These are phyloP conservation scores for Parazoanthus darwini DNA, from an alignment of 92 coral and sea anemone species.

Conservation along the genomic window DNA sequence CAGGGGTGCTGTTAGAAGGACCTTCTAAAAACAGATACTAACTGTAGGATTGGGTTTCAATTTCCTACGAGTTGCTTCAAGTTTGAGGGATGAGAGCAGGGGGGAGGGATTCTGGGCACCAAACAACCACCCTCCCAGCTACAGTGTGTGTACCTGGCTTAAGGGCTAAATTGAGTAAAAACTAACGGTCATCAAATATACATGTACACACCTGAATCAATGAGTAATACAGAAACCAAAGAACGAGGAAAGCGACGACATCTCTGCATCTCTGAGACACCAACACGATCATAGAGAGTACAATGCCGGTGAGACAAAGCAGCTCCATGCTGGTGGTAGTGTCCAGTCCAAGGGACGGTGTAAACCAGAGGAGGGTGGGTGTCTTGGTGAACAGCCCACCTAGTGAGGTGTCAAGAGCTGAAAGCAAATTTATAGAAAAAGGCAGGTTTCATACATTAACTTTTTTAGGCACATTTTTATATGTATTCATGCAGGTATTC, in stretches of 20 bases:
- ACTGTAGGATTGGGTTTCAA: not conserved
- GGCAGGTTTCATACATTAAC: too few relatives aligned
- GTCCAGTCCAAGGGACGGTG: conserved; percentile 84
- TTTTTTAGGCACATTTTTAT: too few relatives aligned
- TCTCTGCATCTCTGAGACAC: conserved; percentile 86
- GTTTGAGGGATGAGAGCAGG: too few relatives aligned
- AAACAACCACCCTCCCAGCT: too few relatives aligned
- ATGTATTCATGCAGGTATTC: too few relatives aligned
- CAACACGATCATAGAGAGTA: conserved; percentile 69
- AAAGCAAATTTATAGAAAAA: not conserved
- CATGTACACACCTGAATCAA: conserved; percentile 66
- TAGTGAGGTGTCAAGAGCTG: conserved; percentile 62
- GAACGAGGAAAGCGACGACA: conserved; percentile 59
- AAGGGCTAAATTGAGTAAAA: not conserved
- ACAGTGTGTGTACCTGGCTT: too few relatives aligned
- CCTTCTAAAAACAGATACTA: too few relatives aligned
- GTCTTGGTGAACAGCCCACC: conserved; percentile 51
- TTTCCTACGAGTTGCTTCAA: not conserved
- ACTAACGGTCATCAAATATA: not conserved
- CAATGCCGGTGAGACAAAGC: conserved; percentile 75
- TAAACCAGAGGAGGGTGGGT: conserved; percentile 87
- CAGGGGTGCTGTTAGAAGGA: too few relatives aligned
- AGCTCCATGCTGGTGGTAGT: conserved; percentile 92
- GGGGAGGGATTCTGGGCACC: not conserved
- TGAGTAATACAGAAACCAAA: conserved; percentile 90